Conservation (phyloP, 2,113 vertebrate genomes). For the Ceuthmochares aereus region DNA sequence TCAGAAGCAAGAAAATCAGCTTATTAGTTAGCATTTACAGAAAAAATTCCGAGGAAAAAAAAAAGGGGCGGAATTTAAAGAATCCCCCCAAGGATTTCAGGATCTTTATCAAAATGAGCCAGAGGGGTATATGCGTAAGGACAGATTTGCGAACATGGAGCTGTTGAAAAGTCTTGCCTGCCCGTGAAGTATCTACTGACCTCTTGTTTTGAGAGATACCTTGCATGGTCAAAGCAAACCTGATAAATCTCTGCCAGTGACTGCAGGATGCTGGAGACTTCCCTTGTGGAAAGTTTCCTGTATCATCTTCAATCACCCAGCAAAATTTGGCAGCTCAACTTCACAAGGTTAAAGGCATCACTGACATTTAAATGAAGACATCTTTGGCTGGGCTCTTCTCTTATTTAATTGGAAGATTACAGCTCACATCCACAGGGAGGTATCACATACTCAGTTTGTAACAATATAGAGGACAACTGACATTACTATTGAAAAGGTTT, state of each 20-base stretch:
- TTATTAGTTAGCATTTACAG: background rate
- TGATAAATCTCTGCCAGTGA: background rate
- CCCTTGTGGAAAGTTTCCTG: background rate
- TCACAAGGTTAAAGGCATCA: background rate
- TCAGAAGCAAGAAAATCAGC: background rate
- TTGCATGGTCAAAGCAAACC: background rate
- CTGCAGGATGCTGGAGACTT: background rate
- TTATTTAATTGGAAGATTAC: background rate
- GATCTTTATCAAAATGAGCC: background rate
- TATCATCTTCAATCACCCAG: background rate
- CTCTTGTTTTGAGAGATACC: background rate
- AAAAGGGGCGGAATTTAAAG: background rate
- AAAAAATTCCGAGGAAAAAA: background rate
- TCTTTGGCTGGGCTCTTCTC: background rate
- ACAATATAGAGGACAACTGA: background rate
- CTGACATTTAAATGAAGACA: slow-evolving; percentile 19
- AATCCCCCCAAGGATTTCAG: background rate
- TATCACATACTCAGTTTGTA: background rate
- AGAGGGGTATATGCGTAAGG: background rate
- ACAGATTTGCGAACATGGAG: background rate
- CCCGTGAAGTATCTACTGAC: background rate
- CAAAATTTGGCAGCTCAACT: background rate
- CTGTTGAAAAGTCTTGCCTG: too few species aligned
- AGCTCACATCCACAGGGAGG: background rate
- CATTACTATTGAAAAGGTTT: background rate